Conservation (phyloP, 2,113 vertebrate species). For the Nanorana parkeri region DNA sequence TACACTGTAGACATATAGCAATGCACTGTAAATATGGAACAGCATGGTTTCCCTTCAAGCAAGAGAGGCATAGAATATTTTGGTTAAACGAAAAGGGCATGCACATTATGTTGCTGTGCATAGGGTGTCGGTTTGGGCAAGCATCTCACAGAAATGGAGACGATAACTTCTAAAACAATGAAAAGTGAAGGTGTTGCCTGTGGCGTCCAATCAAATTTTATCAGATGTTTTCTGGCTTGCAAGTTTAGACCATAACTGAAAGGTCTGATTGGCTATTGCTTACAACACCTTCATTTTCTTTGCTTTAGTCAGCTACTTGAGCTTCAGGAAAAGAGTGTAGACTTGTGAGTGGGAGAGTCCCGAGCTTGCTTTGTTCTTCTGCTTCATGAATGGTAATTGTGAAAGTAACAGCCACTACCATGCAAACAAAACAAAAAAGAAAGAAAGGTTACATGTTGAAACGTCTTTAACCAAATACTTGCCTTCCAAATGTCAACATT, state of each 20-base stretch:
- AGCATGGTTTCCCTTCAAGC: slow-evolving; percentile 59
- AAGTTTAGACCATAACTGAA: too few species aligned
- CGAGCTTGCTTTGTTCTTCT: slow-evolving; percentile 66
- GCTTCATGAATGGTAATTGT: slow-evolving; percentile 66
- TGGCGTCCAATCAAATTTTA: too few species aligned
- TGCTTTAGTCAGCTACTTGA: neutral
- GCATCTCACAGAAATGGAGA: slow-evolving; percentile 15
- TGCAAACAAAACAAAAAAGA: slow-evolving; percentile 73
- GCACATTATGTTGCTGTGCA: slow-evolving; percentile 64
- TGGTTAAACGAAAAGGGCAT: slow-evolving; percentile 68
- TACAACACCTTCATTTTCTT: too few species aligned
- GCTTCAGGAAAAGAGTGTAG: slow-evolving; percentile 18
- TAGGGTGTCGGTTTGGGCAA: neutral
- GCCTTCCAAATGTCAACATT: slow-evolving; percentile 99
- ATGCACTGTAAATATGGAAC: neutral
- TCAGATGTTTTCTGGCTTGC: too few species aligned
- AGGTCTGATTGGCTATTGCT: too few species aligned
- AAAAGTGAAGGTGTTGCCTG: too few species aligned
- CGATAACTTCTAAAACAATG: neutral
- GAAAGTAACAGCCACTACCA: slow-evolving; percentile 75
- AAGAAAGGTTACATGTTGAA: slow-evolving; percentile 65
- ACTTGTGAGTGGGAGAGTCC: slow-evolving; percentile 61
- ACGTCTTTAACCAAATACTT: slow-evolving; percentile 86
- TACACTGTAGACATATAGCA: neutral
- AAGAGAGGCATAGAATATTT: slow-evolving; percentile 64